Evolutionary conservation across 2,888 invertebrate genomes (phyloP).

Genomic region (Zhuqinia jingwanae): DNA sequence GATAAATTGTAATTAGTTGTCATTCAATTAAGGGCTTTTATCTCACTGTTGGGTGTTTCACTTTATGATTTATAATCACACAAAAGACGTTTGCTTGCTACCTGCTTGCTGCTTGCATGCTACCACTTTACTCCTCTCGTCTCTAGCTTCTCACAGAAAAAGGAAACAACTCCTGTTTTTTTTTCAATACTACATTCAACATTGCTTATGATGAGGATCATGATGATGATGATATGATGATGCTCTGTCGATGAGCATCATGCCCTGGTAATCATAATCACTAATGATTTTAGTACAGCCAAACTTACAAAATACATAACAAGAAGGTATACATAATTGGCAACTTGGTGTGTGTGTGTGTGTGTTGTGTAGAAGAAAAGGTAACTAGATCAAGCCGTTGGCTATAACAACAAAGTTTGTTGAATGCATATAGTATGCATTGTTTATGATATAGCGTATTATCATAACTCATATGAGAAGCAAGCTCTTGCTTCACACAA

Average conservation of each 20-base stretch:
- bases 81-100: conserved; percentile 38
- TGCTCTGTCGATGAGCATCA: conserved; percentile 21
- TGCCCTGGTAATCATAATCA: conserved; percentile 47
- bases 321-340: conserved; percentile 25
- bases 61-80: conserved; percentile 69
- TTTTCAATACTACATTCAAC: conserved; percentile 21
- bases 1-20: conserved; percentile 74
- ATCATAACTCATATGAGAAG: conserved; percentile 54
- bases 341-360: no score
- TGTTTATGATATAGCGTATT: conserved; percentile 23
- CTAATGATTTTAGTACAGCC: conserved; percentile 42
- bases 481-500: conserved; percentile 19
- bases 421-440: neutral
- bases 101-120: conserved; percentile 14
- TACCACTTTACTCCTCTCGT: neutral
- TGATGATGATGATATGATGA: no score
- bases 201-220: no score
- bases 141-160: conserved; percentile 7
- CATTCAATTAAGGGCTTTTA: conserved; percentile 73
- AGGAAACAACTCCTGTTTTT: conserved; percentile 34
- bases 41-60: conserved; percentile 70
- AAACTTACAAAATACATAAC: neutral
- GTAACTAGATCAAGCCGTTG: conserved; percentile 63
- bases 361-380: conserved; percentile 40
- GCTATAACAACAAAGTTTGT: conserved; percentile 36